A percentile compares a stretch with the other conserved stretches of the same genome.
Evolutionary conservation across 2,888 invertebrate species (phyloP).

Genomic region (Ichneumon xanthorius): DNA sequence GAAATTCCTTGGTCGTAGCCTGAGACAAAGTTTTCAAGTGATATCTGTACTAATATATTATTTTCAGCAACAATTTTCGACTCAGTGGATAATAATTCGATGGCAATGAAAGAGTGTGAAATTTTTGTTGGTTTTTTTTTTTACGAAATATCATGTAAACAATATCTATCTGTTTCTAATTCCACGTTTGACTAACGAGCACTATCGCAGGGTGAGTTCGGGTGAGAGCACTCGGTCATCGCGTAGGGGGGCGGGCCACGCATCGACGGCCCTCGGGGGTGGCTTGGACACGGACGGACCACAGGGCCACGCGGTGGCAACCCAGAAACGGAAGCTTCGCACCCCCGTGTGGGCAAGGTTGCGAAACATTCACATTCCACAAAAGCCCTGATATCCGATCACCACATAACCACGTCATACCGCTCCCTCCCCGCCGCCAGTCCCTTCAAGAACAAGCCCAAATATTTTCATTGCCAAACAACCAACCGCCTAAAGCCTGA

Average conservation of each 20-base stretch:
- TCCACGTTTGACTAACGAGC: slow-evolving; percentile 82
- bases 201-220: slow-evolving; percentile 86
- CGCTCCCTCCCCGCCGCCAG: background rate
- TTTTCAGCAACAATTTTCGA: slow-evolving; percentile 56
- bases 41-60: slow-evolving; percentile 50
- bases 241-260: slow-evolving; percentile 85
- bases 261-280: slow-evolving; percentile 85
- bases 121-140: slow-evolving; percentile 62
- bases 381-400: slow-evolving; percentile 35
- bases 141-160: slow-evolving; percentile 53
- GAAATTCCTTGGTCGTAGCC: slow-evolving; percentile 9
- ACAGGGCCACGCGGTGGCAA: slow-evolving; percentile 85
- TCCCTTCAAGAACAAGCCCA: slow-evolving; percentile 10
- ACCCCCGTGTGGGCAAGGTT: slow-evolving; percentile 94
- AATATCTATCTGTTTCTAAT: slow-evolving; percentile 66
- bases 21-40: background rate
- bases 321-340: slow-evolving; percentile 91
- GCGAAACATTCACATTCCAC: slow-evolving; percentile 88
- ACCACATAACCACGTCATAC: slow-evolving; percentile 49
- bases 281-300: slow-evolving; percentile 85
- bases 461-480: slow-evolving; percentile 32
- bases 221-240: slow-evolving; percentile 84
- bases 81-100: slow-evolving; percentile 33
- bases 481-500: slow-evolving; percentile 2
- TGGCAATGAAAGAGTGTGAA: slow-evolving; percentile 1